A percentile compares a stretch with the other conserved stretches of the same genome.
Evolutionary conservation across 2,888 invertebrate species (phyloP).

Genomic region (Phyto melanocephala): DNA sequence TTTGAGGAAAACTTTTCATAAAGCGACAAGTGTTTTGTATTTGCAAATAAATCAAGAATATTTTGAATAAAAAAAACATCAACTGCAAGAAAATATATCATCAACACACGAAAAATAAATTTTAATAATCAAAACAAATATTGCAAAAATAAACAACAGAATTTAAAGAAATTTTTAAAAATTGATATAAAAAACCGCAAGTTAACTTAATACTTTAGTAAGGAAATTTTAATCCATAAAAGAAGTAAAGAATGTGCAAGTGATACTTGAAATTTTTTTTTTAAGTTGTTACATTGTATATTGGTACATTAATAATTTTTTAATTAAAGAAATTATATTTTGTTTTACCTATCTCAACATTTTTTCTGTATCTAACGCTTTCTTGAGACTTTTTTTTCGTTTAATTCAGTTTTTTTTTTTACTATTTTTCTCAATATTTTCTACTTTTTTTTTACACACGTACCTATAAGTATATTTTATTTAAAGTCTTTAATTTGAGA

Average conservation of each 20-base stretch:
- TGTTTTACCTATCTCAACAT: not conserved
- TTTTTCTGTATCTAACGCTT: conserved; percentile 36
- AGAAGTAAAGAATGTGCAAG: not conserved
- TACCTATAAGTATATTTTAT: conserved; percentile 11
- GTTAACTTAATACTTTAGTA: not conserved
- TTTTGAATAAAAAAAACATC: conserved; percentile 53
- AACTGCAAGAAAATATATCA: conserved; percentile 15
- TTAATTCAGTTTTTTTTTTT: conserved; percentile 28
- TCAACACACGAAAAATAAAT: conserved; percentile 54
- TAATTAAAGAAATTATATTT: not conserved
- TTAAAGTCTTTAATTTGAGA: conserved; percentile 52
- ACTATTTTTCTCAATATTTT: conserved; percentile 28
- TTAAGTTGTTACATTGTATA: no score
- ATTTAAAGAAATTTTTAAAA: not conserved
- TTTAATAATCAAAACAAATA: conserved; percentile 64
- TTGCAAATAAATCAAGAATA: conserved; percentile 64
- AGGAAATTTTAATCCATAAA: no score
- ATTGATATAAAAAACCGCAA: not conserved
- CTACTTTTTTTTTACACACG: not conserved
- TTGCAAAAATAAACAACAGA: conserved; percentile 42
- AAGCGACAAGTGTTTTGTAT: conserved; percentile 65
- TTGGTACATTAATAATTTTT: no score
- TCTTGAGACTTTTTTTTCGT: conserved; percentile 46
- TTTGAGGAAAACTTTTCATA: conserved; percentile 59
- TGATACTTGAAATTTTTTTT: no score